Evolutionary conservation across 2,888 invertebrate species (phyloP).

Genomic region (Drosophila buzzatii): DNA sequence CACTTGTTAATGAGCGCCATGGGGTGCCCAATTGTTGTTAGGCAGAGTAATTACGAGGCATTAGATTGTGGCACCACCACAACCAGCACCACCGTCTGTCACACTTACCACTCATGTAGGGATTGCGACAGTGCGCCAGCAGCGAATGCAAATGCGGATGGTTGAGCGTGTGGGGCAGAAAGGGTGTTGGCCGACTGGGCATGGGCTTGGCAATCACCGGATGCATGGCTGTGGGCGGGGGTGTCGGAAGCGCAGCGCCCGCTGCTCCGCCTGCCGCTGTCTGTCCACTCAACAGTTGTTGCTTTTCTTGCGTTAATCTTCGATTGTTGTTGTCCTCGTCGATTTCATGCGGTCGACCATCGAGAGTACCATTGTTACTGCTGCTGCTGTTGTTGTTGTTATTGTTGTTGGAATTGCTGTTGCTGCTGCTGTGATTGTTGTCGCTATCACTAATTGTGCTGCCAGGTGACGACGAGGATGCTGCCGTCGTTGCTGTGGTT

Average conservation of each 20-base stretch:
- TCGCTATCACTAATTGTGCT: slow-evolving; percentile 86
- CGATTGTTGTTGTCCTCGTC: slow-evolving; percentile 83
- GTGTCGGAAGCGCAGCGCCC: slow-evolving; percentile 65
- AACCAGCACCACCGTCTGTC: not conserved
- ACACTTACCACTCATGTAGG: slow-evolving; percentile 90
- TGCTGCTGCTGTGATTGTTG: slow-evolving; percentile 83
- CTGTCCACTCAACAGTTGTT: slow-evolving; percentile 58
- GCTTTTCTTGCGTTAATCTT: slow-evolving; percentile 83
- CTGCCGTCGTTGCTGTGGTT: slow-evolving; percentile 82
- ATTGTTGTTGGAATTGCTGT: slow-evolving; percentile 67
- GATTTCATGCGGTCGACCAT: slow-evolving; percentile 80
- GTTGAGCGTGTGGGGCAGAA: slow-evolving; percentile 90
- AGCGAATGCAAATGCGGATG: slow-evolving; percentile 93
- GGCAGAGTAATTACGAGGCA: slow-evolving; percentile 56
- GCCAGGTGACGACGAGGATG: slow-evolving; percentile 85
- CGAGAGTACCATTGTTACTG: slow-evolving; percentile 64
- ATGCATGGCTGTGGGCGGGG: slow-evolving; percentile 66
- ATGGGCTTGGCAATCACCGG: slow-evolving; percentile 92
- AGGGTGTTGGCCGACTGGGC: slow-evolving; percentile 89
- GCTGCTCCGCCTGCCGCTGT: slow-evolving; percentile 54
- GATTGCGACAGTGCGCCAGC: slow-evolving; percentile 93
- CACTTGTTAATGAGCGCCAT: slow-evolving; percentile 74
- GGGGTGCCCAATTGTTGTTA: slow-evolving; percentile 39
- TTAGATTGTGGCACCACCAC: slow-evolving; percentile 29
- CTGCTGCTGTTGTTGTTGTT: slow-evolving; percentile 69